Evolutionary conservation across 2,888 invertebrate genomes (phyloP).

Genomic region (Teleogryllus oceanicus): DNA sequence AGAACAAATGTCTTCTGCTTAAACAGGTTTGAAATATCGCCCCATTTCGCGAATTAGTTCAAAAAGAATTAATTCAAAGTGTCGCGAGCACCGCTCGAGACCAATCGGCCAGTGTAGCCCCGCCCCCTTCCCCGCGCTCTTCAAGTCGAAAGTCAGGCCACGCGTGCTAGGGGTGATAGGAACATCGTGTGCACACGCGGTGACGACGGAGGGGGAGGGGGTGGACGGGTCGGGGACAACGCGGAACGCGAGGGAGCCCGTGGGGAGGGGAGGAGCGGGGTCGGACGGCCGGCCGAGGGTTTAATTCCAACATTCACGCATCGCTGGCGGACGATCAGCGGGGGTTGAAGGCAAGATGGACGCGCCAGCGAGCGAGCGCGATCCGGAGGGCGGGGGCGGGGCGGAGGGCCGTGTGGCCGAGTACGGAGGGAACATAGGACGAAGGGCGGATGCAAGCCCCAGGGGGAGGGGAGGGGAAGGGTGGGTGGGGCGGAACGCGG

Average conservation of each 20-base stretch:
- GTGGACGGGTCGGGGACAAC: constrained; percentile 22
- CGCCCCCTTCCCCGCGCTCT: too few relatives aligned
- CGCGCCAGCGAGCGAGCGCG: constrained; percentile 1
- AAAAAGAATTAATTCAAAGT: constrained; percentile 1
- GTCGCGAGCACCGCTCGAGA: not conserved
- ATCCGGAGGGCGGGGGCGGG: not conserved
- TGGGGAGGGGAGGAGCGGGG: not conserved
- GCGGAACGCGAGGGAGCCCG: constrained; percentile 2
- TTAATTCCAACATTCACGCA: constrained; percentile 27
- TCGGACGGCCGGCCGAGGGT: not conserved
- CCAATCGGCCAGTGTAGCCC: not conserved
- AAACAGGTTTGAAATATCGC: constrained; percentile 9
- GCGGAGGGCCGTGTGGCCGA: too few relatives aligned
- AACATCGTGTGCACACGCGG: not conserved
- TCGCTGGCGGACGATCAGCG: constrained; percentile 21
- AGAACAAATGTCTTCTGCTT: constrained; percentile 9
- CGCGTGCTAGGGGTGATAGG: not conserved
- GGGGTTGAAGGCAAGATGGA: constrained; percentile 12
- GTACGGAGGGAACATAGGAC: too few relatives aligned
- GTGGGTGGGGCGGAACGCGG: not conserved
- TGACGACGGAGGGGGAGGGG: too few relatives aligned
- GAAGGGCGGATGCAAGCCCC: not conserved
- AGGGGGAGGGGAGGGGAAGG: not conserved
- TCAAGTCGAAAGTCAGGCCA: not conserved
- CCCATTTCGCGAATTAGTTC: constrained; percentile 18